Evolutionary conservation across 2,888 invertebrate species (phyloP), one percentile per base, ranked within the genome.

Genomic region (Theretra japonica): DNA sequence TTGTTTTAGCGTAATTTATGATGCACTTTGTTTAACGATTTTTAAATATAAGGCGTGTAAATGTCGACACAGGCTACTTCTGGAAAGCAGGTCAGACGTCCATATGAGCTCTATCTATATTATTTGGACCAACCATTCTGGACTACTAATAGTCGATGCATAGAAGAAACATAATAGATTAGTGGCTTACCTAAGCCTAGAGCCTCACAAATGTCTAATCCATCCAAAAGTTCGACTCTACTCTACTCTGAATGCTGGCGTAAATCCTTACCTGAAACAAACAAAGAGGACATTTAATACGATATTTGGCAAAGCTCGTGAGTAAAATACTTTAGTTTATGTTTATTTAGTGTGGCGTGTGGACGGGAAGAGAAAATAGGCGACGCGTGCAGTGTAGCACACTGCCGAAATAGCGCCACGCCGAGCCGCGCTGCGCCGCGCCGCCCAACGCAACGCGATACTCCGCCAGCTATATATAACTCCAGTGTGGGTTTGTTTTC

Each of bases 201-300:
- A n/a, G 5, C 6, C 53, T 53, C 53, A 53, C 50, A 53, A 53
- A 53, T 6, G 19, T 53, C 1, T n/a, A n/a, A 7, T 53, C 19
- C n/a, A 53, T 53, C 5, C 41, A 41, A 11, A 41, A 41, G 11
- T 1, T 41, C 41, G 1, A 41, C 41, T 53, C n/a, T 53, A 53
- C 53, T 4, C 15, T 17, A 1, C 11, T 50, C 15, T 53, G n/a
- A 19, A 30, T 30, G 33, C 28, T 19, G 59, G 56, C 57, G 41
- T 69, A 75, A 69, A 74, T 70, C 71, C 87, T 88, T 89, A 89
- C 89, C 89, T 89, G 87, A 83, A 89, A 88, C 87, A 88, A 41
- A 89, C 73, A 84, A 56, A 75, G 74, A 59, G 70, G 71, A 56
- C 53, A 72, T 74, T 77, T 75, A 79, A 78, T 79, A 69, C 75